These are phyloP conservation scores for Carassius gibelio DNA, from an alignment of 2,113 vertebrate genomes.

Conservation along the genomic window DNA sequence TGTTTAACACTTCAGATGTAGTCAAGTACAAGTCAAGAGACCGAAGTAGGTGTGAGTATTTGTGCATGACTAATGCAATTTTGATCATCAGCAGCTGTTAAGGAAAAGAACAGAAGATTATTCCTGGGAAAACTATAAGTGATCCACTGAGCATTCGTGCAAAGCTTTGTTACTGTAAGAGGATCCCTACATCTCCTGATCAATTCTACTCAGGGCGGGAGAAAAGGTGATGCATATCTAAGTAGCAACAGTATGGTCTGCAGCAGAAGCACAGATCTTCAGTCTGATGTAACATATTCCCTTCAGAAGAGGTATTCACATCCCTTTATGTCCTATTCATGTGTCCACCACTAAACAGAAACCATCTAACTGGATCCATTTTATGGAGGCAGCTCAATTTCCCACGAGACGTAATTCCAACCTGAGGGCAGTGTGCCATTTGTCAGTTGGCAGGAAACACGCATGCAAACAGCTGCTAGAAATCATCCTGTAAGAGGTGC, in stretches of 20 bases:
- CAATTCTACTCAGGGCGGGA: slow-evolving; percentile 37
- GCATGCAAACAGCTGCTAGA: slow-evolving; percentile 10
- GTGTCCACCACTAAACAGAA: slow-evolving; percentile 21
- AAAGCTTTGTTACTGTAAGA: slow-evolving; percentile 34
- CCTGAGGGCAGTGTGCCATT: slow-evolving; percentile 44
- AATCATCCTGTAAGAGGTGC: neutral
- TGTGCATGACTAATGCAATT: slow-evolving; percentile 19
- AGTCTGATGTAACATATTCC: neutral
- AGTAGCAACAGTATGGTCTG: neutral
- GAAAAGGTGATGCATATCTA: slow-evolving; percentile 41
- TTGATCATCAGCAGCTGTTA: slow-evolving; percentile 1
- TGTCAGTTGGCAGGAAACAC: slow-evolving; percentile 41
- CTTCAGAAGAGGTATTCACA: slow-evolving; percentile 31
- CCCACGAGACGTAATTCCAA: slow-evolving; percentile 48
- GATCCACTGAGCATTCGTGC: slow-evolving; percentile 20
- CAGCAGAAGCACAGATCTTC: neutral
- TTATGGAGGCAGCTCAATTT: slow-evolving; percentile 42
- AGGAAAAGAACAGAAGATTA: neutral
- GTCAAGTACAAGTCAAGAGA: slow-evolving; percentile 21
- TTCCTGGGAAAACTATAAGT: slow-evolving; percentile 24
- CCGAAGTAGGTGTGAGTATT: neutral
- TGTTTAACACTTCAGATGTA: slow-evolving; percentile 24
- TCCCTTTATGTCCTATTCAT: slow-evolving; percentile 35
- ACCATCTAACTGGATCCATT: slow-evolving; percentile 48
- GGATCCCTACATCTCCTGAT: slow-evolving; percentile 10